A percentile compares a stretch with the other conserved stretches of the same genome.
Evolutionary conservation across 2,888 invertebrate genomes (phyloP).

Genomic region (Chrysotoxum bicinctum): DNA sequence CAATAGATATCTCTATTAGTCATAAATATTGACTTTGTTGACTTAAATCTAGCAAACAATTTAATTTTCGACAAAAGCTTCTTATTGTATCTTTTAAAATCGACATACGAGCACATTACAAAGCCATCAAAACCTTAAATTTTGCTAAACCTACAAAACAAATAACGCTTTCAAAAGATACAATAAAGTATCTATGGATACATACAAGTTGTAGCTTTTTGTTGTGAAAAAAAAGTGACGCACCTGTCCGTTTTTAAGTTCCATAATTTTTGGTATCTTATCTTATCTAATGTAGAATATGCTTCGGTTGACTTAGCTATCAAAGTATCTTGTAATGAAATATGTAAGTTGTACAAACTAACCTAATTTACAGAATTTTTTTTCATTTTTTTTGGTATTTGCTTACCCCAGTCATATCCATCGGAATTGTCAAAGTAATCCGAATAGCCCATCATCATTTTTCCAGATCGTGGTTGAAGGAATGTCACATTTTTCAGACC

Average conservation of each 20-base stretch:
- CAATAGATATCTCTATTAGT: constrained; percentile 11
- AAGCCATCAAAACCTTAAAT: background rate
- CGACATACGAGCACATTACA: background rate
- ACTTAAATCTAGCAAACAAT: background rate
- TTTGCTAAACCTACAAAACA: constrained; percentile 9
- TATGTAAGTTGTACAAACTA: constrained; percentile 5
- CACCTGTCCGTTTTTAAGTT: constrained; percentile 56
- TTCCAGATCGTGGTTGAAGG: constrained; percentile 30
- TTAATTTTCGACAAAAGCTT: background rate
- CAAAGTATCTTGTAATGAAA: constrained; percentile 21
- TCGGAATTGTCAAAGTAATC: constrained; percentile 44
- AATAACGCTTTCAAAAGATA: constrained; percentile 10
- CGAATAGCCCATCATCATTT: constrained; percentile 27
- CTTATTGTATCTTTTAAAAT: background rate
- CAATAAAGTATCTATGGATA: background rate
- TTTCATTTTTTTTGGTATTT: background rate
- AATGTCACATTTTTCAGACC: constrained; percentile 11
- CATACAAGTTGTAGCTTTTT: background rate
- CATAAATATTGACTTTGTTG: constrained; percentile 14
- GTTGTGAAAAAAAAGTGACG: constrained; percentile 32
- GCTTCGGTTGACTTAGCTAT: constrained; percentile 45
- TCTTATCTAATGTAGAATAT: constrained; percentile 52
- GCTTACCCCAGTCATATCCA: constrained; percentile 72
- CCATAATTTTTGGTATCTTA: constrained; percentile 46
- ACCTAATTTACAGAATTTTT: constrained; percentile 21